Conservation (phyloP, 2,797 vertebrate species). For the Danio kyathit region DNA sequence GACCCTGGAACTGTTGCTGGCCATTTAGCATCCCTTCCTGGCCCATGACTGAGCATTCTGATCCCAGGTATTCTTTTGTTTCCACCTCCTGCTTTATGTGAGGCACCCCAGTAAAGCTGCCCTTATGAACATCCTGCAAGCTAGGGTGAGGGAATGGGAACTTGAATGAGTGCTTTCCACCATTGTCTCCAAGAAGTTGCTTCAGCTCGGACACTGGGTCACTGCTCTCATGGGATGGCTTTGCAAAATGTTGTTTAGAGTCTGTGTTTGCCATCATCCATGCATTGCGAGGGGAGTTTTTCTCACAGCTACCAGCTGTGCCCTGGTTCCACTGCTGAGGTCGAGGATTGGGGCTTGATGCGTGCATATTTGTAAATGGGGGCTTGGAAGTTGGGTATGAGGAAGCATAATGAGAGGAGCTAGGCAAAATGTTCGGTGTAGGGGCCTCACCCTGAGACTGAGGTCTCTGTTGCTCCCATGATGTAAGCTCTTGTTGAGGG, state of each 20-base stretch:
- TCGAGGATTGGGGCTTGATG: conserved; percentile 70
- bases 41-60: conserved; percentile 70
- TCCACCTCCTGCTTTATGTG: conserved; percentile 80
- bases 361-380: conserved; percentile 75
- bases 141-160: conserved; percentile 77
- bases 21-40: conserved; percentile 76
- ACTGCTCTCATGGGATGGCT: conserved; percentile 70
- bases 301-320: conserved; percentile 68
- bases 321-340: conserved; percentile 70
- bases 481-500: conserved; percentile 67
- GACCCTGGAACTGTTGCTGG: conserved; percentile 71
- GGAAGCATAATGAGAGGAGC: conserved; percentile 63
- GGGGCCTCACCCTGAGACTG: conserved; percentile 77
- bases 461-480: conserved; percentile 80
- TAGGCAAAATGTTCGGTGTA: conserved; percentile 48
- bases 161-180: conserved; percentile 89
- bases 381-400: conserved; percentile 80
- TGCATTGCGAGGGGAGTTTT: conserved; percentile 69
- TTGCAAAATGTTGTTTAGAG: conserved; percentile 69
- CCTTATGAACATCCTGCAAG: conserved; percentile 71
- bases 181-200: conserved; percentile 88
- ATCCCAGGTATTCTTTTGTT: conserved; percentile 71
- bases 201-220: conserved; percentile 96
- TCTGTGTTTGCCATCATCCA: conserved; percentile 78
- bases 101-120: conserved; percentile 62